Evolutionary conservation across 2,797 vertebrate species (phyloP).

Genomic region (Falco peregrinus): DNA sequence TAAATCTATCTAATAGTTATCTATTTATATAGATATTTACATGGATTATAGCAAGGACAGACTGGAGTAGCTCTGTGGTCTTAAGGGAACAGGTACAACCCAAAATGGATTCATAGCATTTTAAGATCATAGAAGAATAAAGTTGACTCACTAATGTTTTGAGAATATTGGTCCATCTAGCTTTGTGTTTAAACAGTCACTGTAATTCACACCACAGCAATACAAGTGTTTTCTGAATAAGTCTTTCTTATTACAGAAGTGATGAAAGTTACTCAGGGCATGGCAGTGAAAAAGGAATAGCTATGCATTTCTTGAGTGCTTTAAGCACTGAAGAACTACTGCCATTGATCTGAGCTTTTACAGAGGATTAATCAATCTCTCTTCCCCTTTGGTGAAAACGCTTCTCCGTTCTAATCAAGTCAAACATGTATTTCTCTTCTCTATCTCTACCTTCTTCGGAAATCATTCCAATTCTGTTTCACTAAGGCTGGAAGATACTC

Average conservation of each 20-base stretch:
- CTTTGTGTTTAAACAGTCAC: not conserved
- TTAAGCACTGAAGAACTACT: not conserved
- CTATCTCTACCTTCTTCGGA: not conserved
- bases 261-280: not conserved
- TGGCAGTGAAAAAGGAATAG: not conserved
- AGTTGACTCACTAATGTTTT: not conserved
- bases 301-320: not conserved
- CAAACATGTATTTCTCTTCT: not conserved
- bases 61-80: not conserved
- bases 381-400: not conserved
- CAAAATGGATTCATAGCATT: not conserved
- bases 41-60: not conserved
- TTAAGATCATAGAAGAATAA: not conserved
- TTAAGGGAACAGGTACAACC: not conserved
- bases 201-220: not conserved
- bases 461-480: not conserved
- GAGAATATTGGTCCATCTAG: not conserved
- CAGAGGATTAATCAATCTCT: constrained; percentile 3
- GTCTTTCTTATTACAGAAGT: not conserved
- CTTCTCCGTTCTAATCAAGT: constrained; percentile 9
- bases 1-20: too few relatives aligned
- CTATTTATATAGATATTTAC: too few relatives aligned
- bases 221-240: not conserved
- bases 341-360: constrained; percentile 28
- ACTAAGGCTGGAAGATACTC: not conserved